Percentiles rank a stretch among this genome's conserved stretches.
phyloP scores from a whole-genome alignment of 2,888 invertebrate species.

The Shargacucullia verbasci region DNA sequence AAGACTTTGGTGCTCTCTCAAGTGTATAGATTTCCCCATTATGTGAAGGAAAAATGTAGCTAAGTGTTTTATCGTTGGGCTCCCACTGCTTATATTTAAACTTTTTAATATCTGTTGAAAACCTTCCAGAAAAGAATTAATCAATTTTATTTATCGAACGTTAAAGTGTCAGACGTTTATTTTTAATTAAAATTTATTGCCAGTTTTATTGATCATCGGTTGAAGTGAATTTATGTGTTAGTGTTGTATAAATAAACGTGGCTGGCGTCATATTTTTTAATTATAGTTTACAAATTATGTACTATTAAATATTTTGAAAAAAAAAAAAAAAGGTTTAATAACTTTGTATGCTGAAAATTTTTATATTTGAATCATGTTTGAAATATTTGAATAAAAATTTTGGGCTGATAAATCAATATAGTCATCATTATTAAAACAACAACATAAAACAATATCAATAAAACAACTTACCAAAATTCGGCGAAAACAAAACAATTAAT shows the following conservation, averaged over 20 bases:
- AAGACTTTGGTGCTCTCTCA: too few species aligned
- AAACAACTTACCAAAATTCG: conserved; percentile 49
- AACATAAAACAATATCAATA: not conserved
- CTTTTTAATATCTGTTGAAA: too few species aligned
- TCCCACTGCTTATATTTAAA: too few species aligned
- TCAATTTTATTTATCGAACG: conserved; percentile 8
- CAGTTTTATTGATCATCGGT: conserved; percentile 12
- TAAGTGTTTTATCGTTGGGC: too few species aligned
- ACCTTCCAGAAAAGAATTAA: conserved; percentile 13
- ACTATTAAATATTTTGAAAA: too few species aligned
- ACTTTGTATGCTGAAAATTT: too few species aligned
- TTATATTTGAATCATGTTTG: too few species aligned
- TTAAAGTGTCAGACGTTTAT: conserved; percentile 12
- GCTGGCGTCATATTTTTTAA: conserved; percentile 1
- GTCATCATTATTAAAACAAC: not conserved
- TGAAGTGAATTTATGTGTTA: conserved; percentile 26
- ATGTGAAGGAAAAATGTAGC: too few species aligned
- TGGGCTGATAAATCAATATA: not conserved
- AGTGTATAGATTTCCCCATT: too few species aligned
- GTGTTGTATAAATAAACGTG: conserved; percentile 22
- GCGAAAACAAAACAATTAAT: conserved; percentile 29
- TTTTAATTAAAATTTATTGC: conserved; percentile 33
- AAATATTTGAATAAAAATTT: too few species aligned
- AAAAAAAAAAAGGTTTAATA: too few species aligned
- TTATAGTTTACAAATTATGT: not conserved